phyloP scores from a whole-genome alignment of 2,113 vertebrate species.

The Ahaetulla prasina region DNA sequence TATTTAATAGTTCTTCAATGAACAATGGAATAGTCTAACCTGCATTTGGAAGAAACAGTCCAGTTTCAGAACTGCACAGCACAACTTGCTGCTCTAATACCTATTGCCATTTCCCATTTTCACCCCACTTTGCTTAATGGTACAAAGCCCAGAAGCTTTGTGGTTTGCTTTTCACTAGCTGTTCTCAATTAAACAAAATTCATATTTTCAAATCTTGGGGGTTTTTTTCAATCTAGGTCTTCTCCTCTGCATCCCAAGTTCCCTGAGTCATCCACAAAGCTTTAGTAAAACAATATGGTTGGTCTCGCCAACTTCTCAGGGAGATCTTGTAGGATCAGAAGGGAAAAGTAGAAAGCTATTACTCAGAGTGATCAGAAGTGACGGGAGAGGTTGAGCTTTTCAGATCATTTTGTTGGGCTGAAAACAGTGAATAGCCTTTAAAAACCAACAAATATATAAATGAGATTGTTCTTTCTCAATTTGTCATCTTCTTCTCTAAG shows the following conservation, averaged over 20 bases:
- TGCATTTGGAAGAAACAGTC: background rate
- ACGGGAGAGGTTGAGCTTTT: background rate
- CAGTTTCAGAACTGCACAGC: background rate
- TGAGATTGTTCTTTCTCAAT: background rate
- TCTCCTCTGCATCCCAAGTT: background rate
- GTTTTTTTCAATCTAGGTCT: background rate
- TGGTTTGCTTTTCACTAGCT: background rate
- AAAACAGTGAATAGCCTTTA: background rate
- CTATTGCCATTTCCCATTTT: background rate
- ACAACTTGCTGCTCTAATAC: background rate
- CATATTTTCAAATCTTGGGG: background rate
- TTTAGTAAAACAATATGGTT: background rate
- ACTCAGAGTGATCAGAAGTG: background rate
- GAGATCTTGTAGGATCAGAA: background rate
- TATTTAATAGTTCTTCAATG: background rate
- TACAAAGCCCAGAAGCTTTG: background rate
- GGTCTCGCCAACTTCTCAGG: background rate
- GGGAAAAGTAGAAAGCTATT: background rate
- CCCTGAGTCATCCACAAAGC: background rate
- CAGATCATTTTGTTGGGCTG: background rate
- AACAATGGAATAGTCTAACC: background rate
- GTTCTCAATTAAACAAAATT: background rate
- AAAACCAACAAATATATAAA: background rate
- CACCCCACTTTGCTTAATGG: background rate
- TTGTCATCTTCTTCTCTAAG: background rate